Evolutionary conservation across 2,113 vertebrate species (phyloP).

Genomic region (Mirza zaza): DNA sequence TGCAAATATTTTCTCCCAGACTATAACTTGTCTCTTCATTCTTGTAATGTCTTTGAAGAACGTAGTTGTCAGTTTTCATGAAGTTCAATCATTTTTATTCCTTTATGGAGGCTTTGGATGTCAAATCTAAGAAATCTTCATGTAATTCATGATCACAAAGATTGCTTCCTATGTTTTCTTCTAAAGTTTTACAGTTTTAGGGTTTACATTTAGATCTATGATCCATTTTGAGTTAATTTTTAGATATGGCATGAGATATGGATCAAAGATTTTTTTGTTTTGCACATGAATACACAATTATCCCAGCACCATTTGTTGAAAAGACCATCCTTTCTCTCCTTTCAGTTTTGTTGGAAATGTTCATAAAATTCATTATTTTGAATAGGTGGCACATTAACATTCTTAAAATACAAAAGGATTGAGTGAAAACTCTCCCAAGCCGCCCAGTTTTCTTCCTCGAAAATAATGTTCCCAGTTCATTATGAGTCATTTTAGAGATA

Average conservation of each 20-base stretch:
- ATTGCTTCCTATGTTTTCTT: not conserved
- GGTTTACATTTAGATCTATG: not conserved
- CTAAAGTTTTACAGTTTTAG: not conserved
- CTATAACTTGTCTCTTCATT: not conserved
- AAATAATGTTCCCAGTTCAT: not conserved
- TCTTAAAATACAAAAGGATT: not conserved
- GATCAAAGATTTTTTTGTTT: not conserved
- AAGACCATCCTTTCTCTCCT: not conserved
- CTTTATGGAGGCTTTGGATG: constrained; percentile 10
- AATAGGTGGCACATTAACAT: not conserved
- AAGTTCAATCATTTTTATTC: not conserved
- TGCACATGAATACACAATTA: not conserved
- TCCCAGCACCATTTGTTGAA: not conserved
- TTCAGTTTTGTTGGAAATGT: constrained; percentile 37
- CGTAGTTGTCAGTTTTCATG: not conserved
- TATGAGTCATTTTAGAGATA: constrained; percentile 2
- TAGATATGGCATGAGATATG: not conserved
- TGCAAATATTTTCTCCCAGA: constrained; percentile 13
- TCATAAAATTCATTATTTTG: constrained; percentile 11
- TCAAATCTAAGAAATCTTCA: constrained; percentile 3
- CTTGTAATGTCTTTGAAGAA: not conserved
- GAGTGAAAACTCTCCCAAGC: not conserved
- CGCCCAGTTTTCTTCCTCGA: not conserved
- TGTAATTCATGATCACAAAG: not conserved
- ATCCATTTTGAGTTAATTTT: constrained; percentile 22